Evolutionary conservation across 37 sponge, comb jelly and placozoan genomes (phyloP).

Genomic region (Spongilla lacustris): DNA sequence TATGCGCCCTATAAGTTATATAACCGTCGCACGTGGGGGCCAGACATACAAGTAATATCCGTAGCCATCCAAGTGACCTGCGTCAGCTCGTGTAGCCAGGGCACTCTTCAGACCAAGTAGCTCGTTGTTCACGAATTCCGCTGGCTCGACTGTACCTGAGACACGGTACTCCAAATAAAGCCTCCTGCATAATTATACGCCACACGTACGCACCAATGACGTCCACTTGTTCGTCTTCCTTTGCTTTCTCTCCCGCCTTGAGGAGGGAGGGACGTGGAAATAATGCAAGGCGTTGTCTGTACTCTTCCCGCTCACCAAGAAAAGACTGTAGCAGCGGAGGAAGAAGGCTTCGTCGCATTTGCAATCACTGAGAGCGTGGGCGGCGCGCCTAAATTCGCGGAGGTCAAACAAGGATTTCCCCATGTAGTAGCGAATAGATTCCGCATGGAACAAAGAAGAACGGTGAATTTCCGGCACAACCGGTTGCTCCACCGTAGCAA

Average conservation of each 20-base stretch:
- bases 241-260: conserved; percentile 82
- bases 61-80: conserved; percentile 62
- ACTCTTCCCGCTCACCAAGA: conserved; percentile 41
- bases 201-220: conserved; percentile 44
- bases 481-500: conserved; percentile 11
- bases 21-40: no score
- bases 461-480: conserved; percentile 3
- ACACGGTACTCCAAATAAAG: no score
- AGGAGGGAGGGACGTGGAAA: background rate
- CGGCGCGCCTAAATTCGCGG: conserved; percentile 71
- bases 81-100: conserved; percentile 36
- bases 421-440: conserved; percentile 29
- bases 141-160: conserved; percentile 27
- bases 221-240: conserved; percentile 74
- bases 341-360: conserved; percentile 68
- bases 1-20: no score
- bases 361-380: conserved; percentile 48
- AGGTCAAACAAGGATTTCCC: conserved; percentile 70
- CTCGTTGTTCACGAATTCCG: conserved; percentile 48
- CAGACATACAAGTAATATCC: conserved; percentile 74
- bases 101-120: conserved; percentile 44
- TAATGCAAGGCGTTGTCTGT: background rate
- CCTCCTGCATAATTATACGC: background rate
- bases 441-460: conserved; percentile 23
- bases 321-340: conserved; percentile 68